These are phyloP conservation scores for Callinectes sapidus DNA, from an alignment of 2,888 invertebrate species.

Conservation along the genomic window DNA sequence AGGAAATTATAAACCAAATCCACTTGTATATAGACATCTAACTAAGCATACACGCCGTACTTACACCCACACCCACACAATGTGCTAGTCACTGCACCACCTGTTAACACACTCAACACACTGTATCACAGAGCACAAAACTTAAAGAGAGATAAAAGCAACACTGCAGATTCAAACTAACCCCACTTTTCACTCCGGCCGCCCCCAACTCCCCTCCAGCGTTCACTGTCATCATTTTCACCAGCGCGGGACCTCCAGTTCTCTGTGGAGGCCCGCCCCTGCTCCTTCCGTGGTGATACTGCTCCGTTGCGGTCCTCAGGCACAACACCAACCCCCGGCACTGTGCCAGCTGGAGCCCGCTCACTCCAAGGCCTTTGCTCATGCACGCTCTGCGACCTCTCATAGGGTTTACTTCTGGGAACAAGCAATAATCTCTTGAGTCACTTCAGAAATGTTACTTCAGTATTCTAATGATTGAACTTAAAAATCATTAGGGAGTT, in stretches of 20 bases:
- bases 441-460: neutral
- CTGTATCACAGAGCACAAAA: neutral
- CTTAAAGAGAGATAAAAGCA: neutral
- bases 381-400: slow-evolving; percentile 76
- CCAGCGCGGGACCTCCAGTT: slow-evolving; percentile 75
- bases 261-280: slow-evolving; percentile 75
- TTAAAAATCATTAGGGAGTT: neutral
- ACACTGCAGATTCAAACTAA: slow-evolving; percentile 36
- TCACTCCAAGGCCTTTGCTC: slow-evolving; percentile 79
- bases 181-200: slow-evolving; percentile 65
- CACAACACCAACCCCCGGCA: slow-evolving; percentile 39
- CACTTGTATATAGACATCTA: neutral
- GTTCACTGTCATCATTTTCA: slow-evolving; percentile 78
- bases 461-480: neutral
- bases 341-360: slow-evolving; percentile 61
- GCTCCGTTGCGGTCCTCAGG: slow-evolving; percentile 77
- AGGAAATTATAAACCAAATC: neutral
- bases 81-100: too few species aligned
- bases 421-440: neutral
- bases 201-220: slow-evolving; percentile 76
- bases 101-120: too few species aligned
- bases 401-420: slow-evolving; percentile 72
- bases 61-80: neutral
- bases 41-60: neutral
- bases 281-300: slow-evolving; percentile 80